Evolutionary conservation across 2,888 invertebrate genomes (phyloP), one percentile per base, ranked within the genome.

Genomic region (Trilocha varians): DNA sequence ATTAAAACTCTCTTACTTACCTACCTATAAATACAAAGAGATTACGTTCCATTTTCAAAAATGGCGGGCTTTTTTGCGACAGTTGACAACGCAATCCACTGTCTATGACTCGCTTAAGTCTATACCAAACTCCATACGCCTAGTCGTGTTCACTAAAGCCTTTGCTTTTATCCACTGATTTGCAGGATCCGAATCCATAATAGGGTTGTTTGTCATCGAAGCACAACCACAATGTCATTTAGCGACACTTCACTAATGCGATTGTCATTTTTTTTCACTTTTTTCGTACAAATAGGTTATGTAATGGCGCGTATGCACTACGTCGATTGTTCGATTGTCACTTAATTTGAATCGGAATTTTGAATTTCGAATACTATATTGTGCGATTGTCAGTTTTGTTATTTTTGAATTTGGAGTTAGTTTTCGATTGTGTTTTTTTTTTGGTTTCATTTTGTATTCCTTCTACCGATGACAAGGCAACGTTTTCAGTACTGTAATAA

Each of bases 211-310:
- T 60, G 64, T 52, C 43, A 65, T 9, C 65, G 70, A 64, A 66
- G 67, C 65, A 62, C 57, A 64, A 45, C 51, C 57, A 73, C 71
- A 71, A 70, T 69, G 59, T 57, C 61, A 55, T 55, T 74, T 74
- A 73, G 65, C 70, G 52, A 47, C 36, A 41, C 45, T 40, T 45
- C 44, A 49, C 62, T 74, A 74, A 73, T 54, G 47, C 43, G 57
- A 48, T 53, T 54, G 42, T 42, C 36, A 43, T 18, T 37, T 40
- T 43, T 43, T 43, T 39, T 40, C 38, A 43, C 40, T 36, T 40
- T 43, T 40, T 36, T 43, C 18, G 40, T 36, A 43, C 18, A 36
- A 8, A 17, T 34, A 14, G 13, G 34, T 43, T 45, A 45, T 42
- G 40, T 45, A 42, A 42, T 17, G 8, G 15, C 17, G 16, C 16